Base-by-base conservation (phyloP, 2,888 invertebrate species). In the Acrobasis suavella region DNA sequence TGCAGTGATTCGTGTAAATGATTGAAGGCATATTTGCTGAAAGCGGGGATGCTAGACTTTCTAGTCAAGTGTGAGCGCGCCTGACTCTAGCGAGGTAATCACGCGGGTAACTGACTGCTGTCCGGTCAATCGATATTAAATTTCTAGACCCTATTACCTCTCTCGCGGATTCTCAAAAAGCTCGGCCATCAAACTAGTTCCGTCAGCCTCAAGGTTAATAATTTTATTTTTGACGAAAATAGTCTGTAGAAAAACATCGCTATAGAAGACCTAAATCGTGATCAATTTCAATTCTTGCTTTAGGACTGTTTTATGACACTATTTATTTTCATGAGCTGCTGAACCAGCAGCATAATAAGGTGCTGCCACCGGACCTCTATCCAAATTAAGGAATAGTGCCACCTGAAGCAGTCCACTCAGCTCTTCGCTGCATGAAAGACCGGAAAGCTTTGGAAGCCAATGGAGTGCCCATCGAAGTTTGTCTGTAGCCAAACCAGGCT, bases 1-100 rank as follows among this genome's bases (percentile, higher is more conserved):
- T 64, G 81, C 84, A 86, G 78, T 87, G 89, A 88, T 81, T 87
- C 86, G 86, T 85, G 81, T 83, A 82, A 88, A 77, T 82, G 81
- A 77, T 77, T 77, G 77, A 78, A 79, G 75, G 80, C 74, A 75
- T 81, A 82, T 84, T 83, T 78, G 78, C 76, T 83, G 78, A 83
- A 81, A 84, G 80, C 78, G 80, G 80, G 81, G 77, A 79, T 82
- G 83, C 81, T 81, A 85, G 83, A 82, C 85, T 78, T 76, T 71
- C 81, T 80, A 86, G 86, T 87, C 82, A 84, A 86, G 81, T 85
- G 86, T 83, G 80, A 72, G 74, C 71, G 70, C 69, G 69, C 69
- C 65, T 52, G 50, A 62, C 62, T 49, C 54, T 59, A 63, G 62
- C 60, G 74, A 75, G 72, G 76, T 83, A 83, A 83, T 84, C 80